A percentile compares a stretch with the other conserved stretches of the same genome.
phyloP scores from a whole-genome alignment of 2,888 invertebrate species.

The Dichetophora obliterata region DNA sequence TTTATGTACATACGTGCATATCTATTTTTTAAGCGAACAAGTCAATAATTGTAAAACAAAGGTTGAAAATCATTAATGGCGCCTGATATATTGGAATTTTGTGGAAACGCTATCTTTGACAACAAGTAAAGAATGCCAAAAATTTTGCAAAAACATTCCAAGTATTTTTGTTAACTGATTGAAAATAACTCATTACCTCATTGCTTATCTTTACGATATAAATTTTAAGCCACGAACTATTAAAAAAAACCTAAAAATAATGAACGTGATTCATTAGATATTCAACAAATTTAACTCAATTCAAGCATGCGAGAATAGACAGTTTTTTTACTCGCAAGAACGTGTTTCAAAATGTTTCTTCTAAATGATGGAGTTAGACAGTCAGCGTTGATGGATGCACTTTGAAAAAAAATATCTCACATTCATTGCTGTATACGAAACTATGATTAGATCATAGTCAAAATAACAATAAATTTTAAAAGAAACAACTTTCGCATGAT shows the following conservation, averaged over 20 bases:
- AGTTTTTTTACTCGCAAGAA: background rate
- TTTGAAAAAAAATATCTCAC: no score
- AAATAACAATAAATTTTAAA: no score
- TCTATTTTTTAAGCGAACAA: no score
- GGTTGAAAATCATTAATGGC: no score
- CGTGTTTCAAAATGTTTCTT: background rate
- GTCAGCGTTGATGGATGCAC: no score
- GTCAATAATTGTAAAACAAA: no score
- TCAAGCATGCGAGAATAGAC: background rate
- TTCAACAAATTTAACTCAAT: background rate
- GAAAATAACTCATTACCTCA: slow-evolving; percentile 24
- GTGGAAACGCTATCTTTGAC: background rate
- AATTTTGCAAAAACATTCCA: no score
- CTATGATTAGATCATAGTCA: no score
- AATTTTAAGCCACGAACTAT: background rate
- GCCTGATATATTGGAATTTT: background rate
- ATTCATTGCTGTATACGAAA: no score
- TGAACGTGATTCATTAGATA: background rate
- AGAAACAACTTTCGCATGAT: no score
- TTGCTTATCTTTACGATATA: background rate
- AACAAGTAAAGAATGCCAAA: background rate
- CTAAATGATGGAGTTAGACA: no score
- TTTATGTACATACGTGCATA: no score
- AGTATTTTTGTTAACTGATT: background rate
- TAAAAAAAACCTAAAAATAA: background rate